A percentile compares a stretch with the other conserved stretches of the same genome.
These are phyloP conservation scores for Tupiocoris notatus DNA, from an alignment of 2,888 invertebrate genomes.

Conservation along the genomic window DNA sequence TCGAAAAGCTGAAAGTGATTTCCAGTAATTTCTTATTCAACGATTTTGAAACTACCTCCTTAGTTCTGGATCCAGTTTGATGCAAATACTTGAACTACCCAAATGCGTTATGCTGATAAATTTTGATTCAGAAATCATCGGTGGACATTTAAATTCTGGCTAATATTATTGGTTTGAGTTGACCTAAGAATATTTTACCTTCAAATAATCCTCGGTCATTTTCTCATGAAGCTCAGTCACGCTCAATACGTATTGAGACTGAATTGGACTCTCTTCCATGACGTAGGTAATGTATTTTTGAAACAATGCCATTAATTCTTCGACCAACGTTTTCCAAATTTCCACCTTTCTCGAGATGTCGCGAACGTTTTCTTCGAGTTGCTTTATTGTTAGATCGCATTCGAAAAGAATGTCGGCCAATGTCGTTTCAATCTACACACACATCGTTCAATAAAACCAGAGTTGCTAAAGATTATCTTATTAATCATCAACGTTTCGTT, in stretches of 20 bases:
- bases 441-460: background rate
- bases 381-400: background rate
- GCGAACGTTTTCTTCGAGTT: background rate
- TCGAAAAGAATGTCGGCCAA: conserved; percentile 6
- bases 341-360: conserved; percentile 5
- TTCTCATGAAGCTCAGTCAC: conserved; percentile 1
- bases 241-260: conserved; percentile 18
- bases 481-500: background rate
- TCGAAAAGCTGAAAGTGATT: no score
- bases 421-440: conserved; percentile 15
- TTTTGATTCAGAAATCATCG: no score
- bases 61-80: no score
- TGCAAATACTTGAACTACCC: no score
- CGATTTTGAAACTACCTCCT: no score
- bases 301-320: conserved; percentile 12
- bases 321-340: conserved; percentile 14
- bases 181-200: background rate
- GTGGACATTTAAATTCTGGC: no score
- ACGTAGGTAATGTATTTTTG: conserved; percentile 29
- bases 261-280: conserved; percentile 1
- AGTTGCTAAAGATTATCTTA: background rate
- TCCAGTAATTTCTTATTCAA: no score
- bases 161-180: no score
- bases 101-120: no score
- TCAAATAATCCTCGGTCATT: conserved; percentile 4